Evolutionary conservation across 1,140 invertebrate species (phyloP).

Genomic region (Caenorhabditis briggsae): DNA sequence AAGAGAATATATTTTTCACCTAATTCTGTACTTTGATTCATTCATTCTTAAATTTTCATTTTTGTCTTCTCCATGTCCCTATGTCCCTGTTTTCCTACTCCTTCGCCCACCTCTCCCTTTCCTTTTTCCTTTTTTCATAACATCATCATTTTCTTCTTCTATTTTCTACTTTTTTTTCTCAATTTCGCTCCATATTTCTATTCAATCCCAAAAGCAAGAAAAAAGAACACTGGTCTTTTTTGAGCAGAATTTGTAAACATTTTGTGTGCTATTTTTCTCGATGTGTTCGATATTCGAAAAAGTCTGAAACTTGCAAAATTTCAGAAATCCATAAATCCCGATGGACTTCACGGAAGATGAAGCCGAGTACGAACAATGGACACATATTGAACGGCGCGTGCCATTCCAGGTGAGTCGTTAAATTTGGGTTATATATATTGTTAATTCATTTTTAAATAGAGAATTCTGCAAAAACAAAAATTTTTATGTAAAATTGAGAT

Average conservation of each 20-base stretch:
- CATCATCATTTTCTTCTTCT: slow-evolving; percentile 3
- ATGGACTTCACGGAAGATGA: slow-evolving; percentile 39
- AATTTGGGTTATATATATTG: too few relatives aligned
- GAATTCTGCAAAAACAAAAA: too few relatives aligned
- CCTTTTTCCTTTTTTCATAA: background rate
- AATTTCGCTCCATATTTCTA: background rate
- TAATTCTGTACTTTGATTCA: background rate
- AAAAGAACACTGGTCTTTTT: background rate
- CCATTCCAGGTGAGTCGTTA: slow-evolving; percentile 24
- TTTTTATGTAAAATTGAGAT: too few relatives aligned
- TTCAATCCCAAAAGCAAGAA: background rate
- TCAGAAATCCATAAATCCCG: background rate
- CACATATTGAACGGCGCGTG: slow-evolving; percentile 23
- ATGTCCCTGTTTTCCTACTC: too few relatives aligned
- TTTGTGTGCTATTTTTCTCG: background rate
- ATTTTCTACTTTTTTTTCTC: background rate
- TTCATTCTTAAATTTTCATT: background rate
- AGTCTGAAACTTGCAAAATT: background rate
- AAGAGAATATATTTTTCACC: background rate
- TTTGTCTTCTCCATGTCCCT: background rate
- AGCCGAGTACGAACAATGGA: slow-evolving; percentile 17
- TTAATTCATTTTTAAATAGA: too few relatives aligned
- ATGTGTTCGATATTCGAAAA: background rate
- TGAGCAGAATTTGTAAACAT: slow-evolving; percentile 15
- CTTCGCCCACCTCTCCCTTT: background rate